Evolutionary conservation across 2,113 vertebrate species (phyloP), one percentile per base, ranked within the genome.

Genomic region (Myanophis thanlyinensis): DNA sequence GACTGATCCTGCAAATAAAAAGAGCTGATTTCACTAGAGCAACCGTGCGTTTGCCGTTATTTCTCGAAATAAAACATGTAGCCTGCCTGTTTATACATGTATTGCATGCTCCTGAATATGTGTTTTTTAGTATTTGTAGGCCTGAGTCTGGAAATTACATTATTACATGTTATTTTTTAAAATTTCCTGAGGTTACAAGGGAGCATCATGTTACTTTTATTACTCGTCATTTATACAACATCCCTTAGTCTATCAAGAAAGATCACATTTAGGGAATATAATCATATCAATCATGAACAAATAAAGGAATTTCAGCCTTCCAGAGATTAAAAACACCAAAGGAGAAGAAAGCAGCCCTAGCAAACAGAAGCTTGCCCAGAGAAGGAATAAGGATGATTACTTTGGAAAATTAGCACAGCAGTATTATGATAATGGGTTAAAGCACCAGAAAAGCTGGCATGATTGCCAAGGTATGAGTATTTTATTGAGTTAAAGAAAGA

Each of bases 271-370:
- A 12, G 56, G 44, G 27, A 3, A 30, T 35, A 85, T 85, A 90
- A 90, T 90, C 80, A 51, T 85, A 44, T 91, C 59, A 92, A 40
- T 80, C 48, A 84, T 30, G 9, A 89, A 56, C 10, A 62, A 86
- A 48, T n/a, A 87, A 87, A 30, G 47, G 40, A 53, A 94, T 87
- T 13, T 44, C 88, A 89, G 94, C 25, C 40, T 91, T 51, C 88
- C 6, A 95, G 91, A 54, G 40, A 90, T 54, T 54, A 4, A 6
- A 73, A 53, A 46, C 87, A 54, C 1, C 2, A 90, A 80, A 91
- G 62, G 0, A 47, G 3, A 6, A 13, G 13, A n/a, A 91, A 67
- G 13, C 12, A 67, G 52, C 1, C 0, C 91, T 89, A 27, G 10
- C 53, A 89, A 92, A 0, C 2, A 90, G 27, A 35, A 46, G 47